Evolutionary conservation across 2,797 vertebrate species (phyloP).

Genomic region (Rhinophrynus dorsalis): DNA sequence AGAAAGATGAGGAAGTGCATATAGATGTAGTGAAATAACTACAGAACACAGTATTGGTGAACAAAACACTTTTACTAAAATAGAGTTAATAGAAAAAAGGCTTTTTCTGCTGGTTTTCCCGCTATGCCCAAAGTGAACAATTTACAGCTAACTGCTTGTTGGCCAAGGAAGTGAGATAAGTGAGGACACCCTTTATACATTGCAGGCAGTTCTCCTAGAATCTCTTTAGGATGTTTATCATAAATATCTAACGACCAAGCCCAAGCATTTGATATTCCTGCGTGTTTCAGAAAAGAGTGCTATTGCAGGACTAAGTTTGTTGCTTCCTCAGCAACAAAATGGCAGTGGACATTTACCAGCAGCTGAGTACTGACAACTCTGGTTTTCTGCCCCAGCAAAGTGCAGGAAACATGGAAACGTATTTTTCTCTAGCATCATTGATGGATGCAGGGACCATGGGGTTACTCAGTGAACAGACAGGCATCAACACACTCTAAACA

Average conservation of each 20-base stretch:
- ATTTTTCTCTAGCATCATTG: no score
- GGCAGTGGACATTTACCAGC: conserved; percentile 5
- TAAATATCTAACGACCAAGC: conserved; percentile 1
- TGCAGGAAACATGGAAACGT: background rate
- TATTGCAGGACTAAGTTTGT: background rate
- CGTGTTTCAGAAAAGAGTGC: background rate
- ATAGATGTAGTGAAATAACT: background rate
- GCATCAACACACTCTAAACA: no score
- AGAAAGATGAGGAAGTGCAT: background rate
- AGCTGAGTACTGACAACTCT: background rate
- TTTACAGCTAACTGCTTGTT: conserved; percentile 14
- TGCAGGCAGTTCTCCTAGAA: background rate
- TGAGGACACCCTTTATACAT: background rate
- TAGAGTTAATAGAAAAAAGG: conserved; percentile 40
- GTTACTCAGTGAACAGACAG: no score
- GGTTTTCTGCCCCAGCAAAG: conserved; percentile 25
- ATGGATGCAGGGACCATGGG: no score
- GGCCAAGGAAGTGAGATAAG: conserved; percentile 24
- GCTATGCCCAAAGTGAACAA: conserved; percentile 11
- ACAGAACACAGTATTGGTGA: conserved; percentile 17
- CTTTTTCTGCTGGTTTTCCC: conserved; percentile 1
- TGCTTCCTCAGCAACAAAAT: background rate
- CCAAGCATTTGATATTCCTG: background rate
- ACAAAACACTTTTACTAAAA: conserved; percentile 50
- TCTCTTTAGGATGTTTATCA: background rate